Evolutionary conservation across 2,888 invertebrate genomes (phyloP), one percentile per base, ranked within the genome.

Genomic region (Digitonthophagus gazella): DNA sequence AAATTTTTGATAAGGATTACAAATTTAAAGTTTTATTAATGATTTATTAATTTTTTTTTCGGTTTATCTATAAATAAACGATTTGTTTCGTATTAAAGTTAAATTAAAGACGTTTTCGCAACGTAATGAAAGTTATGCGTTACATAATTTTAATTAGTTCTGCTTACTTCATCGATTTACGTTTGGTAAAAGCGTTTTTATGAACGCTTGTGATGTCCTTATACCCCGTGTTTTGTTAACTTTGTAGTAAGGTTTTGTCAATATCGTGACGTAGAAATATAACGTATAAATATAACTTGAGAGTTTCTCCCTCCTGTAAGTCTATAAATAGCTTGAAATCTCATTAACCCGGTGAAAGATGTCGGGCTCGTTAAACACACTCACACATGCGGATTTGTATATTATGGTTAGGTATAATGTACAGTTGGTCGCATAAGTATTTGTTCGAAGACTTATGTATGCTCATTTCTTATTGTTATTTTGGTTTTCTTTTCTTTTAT

Each of bases 401-500:
- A n/a, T n/a, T n/a, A n/a, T n/a, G n/a, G n/a, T n/a, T n/a, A n/a
- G n/a, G n/a, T n/a, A n/a, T n/a, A n/a, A n/a, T n/a, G n/a, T n/a
- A n/a, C n/a, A n/a, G n/a, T n/a, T n/a, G n/a, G n/a, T n/a, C n/a
- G n/a, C n/a, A n/a, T n/a, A n/a, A n/a, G n/a, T n/a, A n/a, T n/a
- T n/a, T n/a, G n/a, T n/a, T n/a, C n/a, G n/a, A n/a, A n/a, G n/a
- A n/a, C n/a, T n/a, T n/a, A n/a, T n/a, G n/a, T n/a, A n/a, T n/a
- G n/a, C n/a, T n/a, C n/a, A n/a, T n/a, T n/a, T n/a, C n/a, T 19
- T 57, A 15, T 14, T 57, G 18, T 16, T 15, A n/a, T 65, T 15
- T 2, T 8, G 15, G 1, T 11, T 22, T 19, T 58, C n/a, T 28
- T 54, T 73, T 75, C 76, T 72, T 74, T 68, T 81, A 81, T 20